Base-by-base conservation (phyloP, 2,797 vertebrate genomes). In the Eremophila alpestris region DNA sequence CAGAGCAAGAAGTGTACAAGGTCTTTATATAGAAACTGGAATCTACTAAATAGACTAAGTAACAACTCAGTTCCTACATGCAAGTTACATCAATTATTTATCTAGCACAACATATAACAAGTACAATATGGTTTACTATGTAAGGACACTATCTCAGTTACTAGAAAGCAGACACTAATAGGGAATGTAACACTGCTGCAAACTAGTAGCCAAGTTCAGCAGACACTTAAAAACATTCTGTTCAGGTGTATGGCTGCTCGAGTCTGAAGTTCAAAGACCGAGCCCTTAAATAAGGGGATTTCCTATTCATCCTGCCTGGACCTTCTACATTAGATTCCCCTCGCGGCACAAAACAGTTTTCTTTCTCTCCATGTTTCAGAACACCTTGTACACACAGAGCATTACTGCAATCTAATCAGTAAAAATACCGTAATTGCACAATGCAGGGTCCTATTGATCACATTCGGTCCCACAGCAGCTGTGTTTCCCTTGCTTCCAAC, bases 171-270 rank as follows among this genome's bases (percentile, higher is more conserved):
- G 51, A 81, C 85, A 54, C 12, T 15, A 71, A 15, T 0, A 40
- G 11, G 36, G 18, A 83, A 67, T 32, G 5, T n/a, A 68, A 71
- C 32, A 68, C 19, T 10, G 68, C 38, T 73, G 32, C 48, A 65
- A 79, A 73, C 45, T 29, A 56, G 51, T 32, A 82, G 63, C 40
- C 24, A 71, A 6, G 29, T 32, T 68, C 69, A 68, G 54, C 69
- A 82, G 49, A 48, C 24, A 11, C 27, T 43, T 71, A 26, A 75
- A 70, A 54, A 70, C 1, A 0, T 34, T 34, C 40, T 20, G 9
- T 24, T 54, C 21, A 9, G 29, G 30, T 55, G 8, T 7, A 23
- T 0, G 0, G 38, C 71, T 74, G 26, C 49, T 55, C 0, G 0
- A 70, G 26, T 9, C 67, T 46, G 48, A 32, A 64, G 43, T 56